Evolutionary conservation across 2,113 vertebrate genomes (phyloP).

Genomic region (Sinosuthora webbiana): DNA sequence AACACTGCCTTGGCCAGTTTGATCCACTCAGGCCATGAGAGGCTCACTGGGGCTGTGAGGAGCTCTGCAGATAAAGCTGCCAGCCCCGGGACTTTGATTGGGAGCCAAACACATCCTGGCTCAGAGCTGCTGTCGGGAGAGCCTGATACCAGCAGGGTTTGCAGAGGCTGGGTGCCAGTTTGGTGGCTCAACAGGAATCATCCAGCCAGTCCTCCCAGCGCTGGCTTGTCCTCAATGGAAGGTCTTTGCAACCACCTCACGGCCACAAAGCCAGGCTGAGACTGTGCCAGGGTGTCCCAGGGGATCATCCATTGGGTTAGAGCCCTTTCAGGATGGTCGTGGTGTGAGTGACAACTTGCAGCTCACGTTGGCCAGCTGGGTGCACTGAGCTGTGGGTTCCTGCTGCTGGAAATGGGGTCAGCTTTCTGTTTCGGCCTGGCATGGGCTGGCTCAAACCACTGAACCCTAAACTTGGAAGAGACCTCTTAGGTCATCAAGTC

Average conservation of each 20-base stretch:
- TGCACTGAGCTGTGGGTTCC: neutral
- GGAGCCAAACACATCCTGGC: neutral
- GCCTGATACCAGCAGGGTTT: neutral
- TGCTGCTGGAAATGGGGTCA: neutral
- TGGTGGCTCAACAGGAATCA: neutral
- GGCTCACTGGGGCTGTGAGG: neutral
- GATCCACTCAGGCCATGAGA: neutral
- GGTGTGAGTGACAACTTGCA: neutral
- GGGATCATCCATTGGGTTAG: neutral
- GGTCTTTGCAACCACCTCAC: fast-evolving
- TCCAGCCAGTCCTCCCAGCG: neutral
- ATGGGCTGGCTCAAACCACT: neutral
- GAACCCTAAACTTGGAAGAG: neutral
- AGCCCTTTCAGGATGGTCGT: neutral
- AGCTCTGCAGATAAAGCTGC: constrained; percentile 9
- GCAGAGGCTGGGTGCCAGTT: neutral
- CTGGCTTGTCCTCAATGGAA: neutral
- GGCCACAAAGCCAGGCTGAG: neutral
- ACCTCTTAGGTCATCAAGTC: neutral
- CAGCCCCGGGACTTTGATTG: neutral
- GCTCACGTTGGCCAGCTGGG: neutral
- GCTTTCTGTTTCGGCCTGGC: neutral
- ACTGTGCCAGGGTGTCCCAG: neutral
- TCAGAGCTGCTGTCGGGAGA: neutral
- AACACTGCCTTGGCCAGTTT: neutral